Conservation (phyloP, 2,797 vertebrate genomes). For the Iguana delicatissima region DNA sequence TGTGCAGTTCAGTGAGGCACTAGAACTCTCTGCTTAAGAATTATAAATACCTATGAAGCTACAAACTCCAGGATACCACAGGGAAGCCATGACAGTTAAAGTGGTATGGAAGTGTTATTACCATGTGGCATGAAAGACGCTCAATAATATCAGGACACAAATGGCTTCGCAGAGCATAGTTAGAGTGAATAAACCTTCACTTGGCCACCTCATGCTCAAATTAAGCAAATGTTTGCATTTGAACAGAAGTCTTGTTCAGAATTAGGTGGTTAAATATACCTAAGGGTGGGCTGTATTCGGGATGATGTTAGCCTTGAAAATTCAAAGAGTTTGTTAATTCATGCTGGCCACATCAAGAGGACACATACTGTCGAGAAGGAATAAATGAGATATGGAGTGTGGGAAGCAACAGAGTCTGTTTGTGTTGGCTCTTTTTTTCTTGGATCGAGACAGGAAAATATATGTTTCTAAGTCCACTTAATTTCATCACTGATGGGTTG, state of each 20-base stretch:
- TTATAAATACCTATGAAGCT: no score
- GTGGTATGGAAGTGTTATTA: no score
- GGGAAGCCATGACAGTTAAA: no score
- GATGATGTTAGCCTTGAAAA: neutral
- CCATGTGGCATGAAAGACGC: no score
- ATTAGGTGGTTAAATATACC: constrained; percentile 29
- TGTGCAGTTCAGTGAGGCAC: no score
- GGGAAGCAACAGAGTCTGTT: neutral
- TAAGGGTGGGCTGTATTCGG: neutral
- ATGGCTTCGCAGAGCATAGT: neutral
- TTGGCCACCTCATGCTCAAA: neutral
- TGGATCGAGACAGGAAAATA: no score
- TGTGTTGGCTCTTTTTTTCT: neutral
- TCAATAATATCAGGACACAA: neutral
- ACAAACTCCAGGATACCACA: no score
- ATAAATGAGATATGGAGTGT: neutral
- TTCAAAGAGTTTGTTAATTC: neutral
- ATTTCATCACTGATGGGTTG: neutral
- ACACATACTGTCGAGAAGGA: neutral
- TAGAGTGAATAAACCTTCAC: neutral
- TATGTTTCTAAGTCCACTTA: neutral
- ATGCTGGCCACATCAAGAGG: neutral
- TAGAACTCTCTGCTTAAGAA: no score
- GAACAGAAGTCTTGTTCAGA: constrained; percentile 2
- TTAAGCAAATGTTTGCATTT: constrained; percentile 28